phyloP scores from a whole-genome alignment of 1,140 invertebrate species.

The Charaxes varanes region DNA sequence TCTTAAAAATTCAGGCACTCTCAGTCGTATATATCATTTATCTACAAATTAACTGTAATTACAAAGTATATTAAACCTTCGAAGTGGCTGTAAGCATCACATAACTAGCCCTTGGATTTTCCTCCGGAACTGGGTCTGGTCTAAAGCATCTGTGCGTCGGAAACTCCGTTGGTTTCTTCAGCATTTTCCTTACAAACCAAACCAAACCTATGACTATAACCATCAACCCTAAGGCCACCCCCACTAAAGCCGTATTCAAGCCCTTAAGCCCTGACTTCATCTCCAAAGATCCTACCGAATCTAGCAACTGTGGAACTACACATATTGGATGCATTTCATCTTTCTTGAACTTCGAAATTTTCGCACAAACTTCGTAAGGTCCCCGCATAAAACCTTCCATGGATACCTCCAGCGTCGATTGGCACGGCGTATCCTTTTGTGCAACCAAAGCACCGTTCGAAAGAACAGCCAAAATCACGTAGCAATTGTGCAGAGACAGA shows the following conservation, averaged over 20 bases:
- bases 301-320: conserved; percentile 70
- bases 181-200: conserved; percentile 74
- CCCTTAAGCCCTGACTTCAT: conserved; percentile 64
- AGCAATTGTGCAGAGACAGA: conserved; percentile 54
- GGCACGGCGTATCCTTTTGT: conserved; percentile 67
- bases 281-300: conserved; percentile 45
- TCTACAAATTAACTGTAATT: no score
- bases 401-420: conserved; percentile 52
- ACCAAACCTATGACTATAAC: conserved; percentile 71
- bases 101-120: conserved; percentile 73
- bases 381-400: conserved; percentile 70
- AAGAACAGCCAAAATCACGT: conserved; percentile 60
- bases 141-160: conserved; percentile 75
- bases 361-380: conserved; percentile 69
- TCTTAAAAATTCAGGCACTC: no score
- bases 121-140: conserved; percentile 64
- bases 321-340: conserved; percentile 67
- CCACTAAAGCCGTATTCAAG: conserved; percentile 71
- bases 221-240: conserved; percentile 72
- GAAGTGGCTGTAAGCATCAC: conserved; percentile 78
- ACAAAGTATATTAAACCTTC: conserved; percentile 64
- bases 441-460: conserved; percentile 63
- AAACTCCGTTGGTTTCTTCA: conserved; percentile 71
- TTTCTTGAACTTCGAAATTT: conserved; percentile 58
- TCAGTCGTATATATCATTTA: no score